Base-by-base conservation (phyloP, 2,888 invertebrate genomes). In the Ariolimax columbianus region DNA sequence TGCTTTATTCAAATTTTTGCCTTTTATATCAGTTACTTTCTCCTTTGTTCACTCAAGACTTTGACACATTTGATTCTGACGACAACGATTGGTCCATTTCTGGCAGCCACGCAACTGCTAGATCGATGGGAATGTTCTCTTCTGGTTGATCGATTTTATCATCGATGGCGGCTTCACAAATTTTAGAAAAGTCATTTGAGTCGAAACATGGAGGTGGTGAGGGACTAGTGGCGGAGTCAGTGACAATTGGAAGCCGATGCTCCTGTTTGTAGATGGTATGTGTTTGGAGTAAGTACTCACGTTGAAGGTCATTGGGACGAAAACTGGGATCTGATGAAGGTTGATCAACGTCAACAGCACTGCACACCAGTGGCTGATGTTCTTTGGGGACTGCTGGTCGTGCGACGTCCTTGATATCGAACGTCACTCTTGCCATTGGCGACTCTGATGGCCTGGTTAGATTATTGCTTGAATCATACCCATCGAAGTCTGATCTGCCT, bases 151-250 rank as follows among this genome's bases (percentile, higher is more conserved):
- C 38, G 30, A 14, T n/a, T 2, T n/a, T 11, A 11, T 38, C 63
- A 40, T n/a, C 33, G 11, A 1, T 30, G 6, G 59, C n/a, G 9
- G 73, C 9, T 7, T 19, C 63, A 36, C 9, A 33, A 19, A 40
- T 40, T n/a, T 73, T 43, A 7, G 26, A 23, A 6, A 43, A 19
- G n/a, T 73, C 75, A 40, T 19, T 75, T 0, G 33, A 55, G 26
- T 82, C 75, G 11, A 70, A 38, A 63, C 73, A 59, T 7, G 84
- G 59, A 11, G 84, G 84, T 23, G 84, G 84, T 19, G 84, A 83
- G 0, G 87, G 87, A 33, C 87, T 87, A 36, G 87, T 87, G 66
- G 87, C 87, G 9, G 84, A 84, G 86, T 87, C 87, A 23, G 84
- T 87, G 14, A 87, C 77, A 43, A 55, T 78, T 23, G 85, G 85